Evolutionary conservation across 2,888 invertebrate species (phyloP), one percentile per base, ranked within the genome.

Genomic region (Clusia tigrina): DNA sequence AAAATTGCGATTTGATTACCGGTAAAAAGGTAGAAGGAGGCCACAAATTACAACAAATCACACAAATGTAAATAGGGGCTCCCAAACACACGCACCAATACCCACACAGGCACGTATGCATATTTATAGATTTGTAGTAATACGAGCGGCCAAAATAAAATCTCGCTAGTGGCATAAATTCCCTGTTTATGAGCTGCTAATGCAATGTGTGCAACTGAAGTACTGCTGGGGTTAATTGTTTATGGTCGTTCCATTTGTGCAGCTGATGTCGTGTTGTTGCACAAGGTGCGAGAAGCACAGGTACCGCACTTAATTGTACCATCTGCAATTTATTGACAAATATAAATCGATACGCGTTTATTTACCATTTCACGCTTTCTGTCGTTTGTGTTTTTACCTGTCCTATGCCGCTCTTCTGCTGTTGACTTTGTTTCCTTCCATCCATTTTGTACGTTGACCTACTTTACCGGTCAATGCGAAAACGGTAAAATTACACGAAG

Each of bases 1-100:
- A 42, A 42, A n/a, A 42, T 42, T 42, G 42, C 2, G n/a, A 42
- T 42, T 42, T 42, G n/a, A 42, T 42, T 42, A 42, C 42, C 42
- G n/a, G 42, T 17, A 42, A 6, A 42, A n/a, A 3, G n/a, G n/a
- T n/a, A 42, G n/a, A n/a, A 10, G n/a, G 12, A 42, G n/a, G n/a
- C 10, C 3, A 10, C 42, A 42, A 6, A 42, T n/a, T n/a, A n/a
- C n/a, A n/a, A 42, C n/a, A 42, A 42, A 42, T n/a, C 42, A 42
- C n/a, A 15, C 10, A 42, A 42, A 42, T 5, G 12, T n/a, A 42
- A n/a, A n/a, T n/a, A n/a, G n/a, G n/a, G n/a, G n/a, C n/a, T n/a
- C n/a, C n/a, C n/a, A n/a, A 42, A 42, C 42, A 42, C 32, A 42
- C 42, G 42, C 6, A 42, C 5, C 32, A 12, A 32, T 32, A 32